Conservation (phyloP, 2,888 invertebrate genomes). For the Oscheius sp. region DNA sequence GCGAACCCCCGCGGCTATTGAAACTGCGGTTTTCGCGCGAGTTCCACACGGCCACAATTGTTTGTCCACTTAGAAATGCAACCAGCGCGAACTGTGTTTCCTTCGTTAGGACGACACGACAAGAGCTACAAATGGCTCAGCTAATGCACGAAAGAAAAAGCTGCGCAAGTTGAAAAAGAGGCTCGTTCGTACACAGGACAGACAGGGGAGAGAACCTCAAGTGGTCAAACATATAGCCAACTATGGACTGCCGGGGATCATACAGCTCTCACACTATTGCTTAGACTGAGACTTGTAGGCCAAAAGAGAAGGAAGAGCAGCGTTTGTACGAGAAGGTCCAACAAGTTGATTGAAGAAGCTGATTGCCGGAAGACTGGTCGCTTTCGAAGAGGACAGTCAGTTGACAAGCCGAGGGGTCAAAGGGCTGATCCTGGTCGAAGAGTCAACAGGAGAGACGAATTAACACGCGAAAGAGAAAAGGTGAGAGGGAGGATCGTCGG, state of each 20-base stretch:
- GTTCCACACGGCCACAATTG: conserved; percentile 14
- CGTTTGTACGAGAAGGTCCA: neutral
- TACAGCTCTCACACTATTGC: too few relatives aligned
- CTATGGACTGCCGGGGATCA: neutral
- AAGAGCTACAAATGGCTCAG: conserved; percentile 21
- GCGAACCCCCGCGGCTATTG: conserved; percentile 21
- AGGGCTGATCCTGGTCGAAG: neutral
- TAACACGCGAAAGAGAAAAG: neutral
- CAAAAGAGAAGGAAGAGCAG: neutral
- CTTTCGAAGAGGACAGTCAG: too few relatives aligned
- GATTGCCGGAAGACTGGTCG: conserved; percentile 6
- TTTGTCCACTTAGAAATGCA: conserved; percentile 30
- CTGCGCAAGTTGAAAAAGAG: neutral
- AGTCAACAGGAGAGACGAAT: neutral
- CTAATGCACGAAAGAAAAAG: conserved; percentile 19
- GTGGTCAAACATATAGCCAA: conserved; percentile 5
- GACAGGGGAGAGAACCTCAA: conserved; percentile 4
- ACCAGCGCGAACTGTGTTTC: conserved; percentile 27
- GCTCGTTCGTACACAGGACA: neutral
- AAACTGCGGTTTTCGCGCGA: conserved; percentile 28
- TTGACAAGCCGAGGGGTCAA: neutral
- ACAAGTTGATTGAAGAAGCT: neutral
- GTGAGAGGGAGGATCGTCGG: neutral
- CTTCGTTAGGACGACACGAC: conserved; percentile 12
- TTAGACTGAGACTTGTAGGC: too few relatives aligned